Percentiles rank a stretch among this genome's conserved stretches.
phyloP scores from a whole-genome alignment of 2,888 invertebrate genomes.

The Macrosiphum euphorbiae region DNA sequence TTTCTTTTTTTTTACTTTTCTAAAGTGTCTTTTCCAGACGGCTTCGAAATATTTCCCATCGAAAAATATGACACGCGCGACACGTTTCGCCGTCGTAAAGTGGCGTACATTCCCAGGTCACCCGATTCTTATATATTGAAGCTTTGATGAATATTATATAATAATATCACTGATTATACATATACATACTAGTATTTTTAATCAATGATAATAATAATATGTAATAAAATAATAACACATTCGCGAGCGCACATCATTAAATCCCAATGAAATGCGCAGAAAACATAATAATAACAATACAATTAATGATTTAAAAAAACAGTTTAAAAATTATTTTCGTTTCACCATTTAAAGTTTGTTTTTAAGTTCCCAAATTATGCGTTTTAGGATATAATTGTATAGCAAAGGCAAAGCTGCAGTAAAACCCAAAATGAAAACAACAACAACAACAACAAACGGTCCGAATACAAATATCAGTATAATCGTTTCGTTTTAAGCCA shows the following conservation, averaged over 20 bases:
- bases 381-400: neutral
- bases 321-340: neutral
- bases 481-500: neutral
- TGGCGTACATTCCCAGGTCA: neutral
- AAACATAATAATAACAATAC: neutral
- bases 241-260: neutral
- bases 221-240: neutral
- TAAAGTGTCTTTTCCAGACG: constrained; percentile 1
- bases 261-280: neutral
- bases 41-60: neutral
- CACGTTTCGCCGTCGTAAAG: neutral
- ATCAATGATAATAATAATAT: too few species aligned
- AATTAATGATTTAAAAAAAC: too few species aligned
- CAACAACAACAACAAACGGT: neutral
- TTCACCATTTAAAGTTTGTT: neutral
- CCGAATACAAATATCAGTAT: neutral
- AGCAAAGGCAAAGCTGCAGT: neutral
- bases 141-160: neutral
- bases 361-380: neutral
- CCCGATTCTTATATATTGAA: neutral
- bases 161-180: too few species aligned
- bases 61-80: neutral
- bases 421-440: neutral
- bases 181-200: too few species aligned
- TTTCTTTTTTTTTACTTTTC: neutral